phyloP scores from a whole-genome alignment of 1,140 invertebrate species.

The Drosophila bocki region DNA sequence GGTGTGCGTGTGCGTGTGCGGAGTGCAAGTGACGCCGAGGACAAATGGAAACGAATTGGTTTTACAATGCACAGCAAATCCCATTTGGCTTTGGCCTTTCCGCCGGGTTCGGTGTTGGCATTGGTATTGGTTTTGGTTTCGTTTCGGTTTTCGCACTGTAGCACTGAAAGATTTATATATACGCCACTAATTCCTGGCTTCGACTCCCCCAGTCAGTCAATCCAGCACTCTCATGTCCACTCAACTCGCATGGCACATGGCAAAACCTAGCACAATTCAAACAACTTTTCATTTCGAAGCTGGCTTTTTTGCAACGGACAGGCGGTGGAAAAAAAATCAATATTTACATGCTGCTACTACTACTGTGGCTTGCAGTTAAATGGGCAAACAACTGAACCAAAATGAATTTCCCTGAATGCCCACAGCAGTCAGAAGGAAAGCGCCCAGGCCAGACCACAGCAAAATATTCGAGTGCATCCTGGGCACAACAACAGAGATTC shows the following conservation, averaged over 20 bases:
- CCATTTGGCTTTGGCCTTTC: slow-evolving; percentile 43
- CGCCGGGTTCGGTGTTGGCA: neutral
- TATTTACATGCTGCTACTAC: slow-evolving; percentile 56
- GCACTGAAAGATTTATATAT: slow-evolving; percentile 31
- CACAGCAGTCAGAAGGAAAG: slow-evolving; percentile 12
- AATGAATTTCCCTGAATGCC: slow-evolving; percentile 33
- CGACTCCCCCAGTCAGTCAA: slow-evolving; percentile 19
- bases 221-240: slow-evolving; percentile 20
- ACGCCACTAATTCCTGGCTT: slow-evolving; percentile 45
- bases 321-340: slow-evolving; percentile 56
- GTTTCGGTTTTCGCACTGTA: slow-evolving; percentile 28
- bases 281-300: slow-evolving; percentile 39
- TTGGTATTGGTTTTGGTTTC: slow-evolving; percentile 30
- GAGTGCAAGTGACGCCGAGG: slow-evolving; percentile 50
- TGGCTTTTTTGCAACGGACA: slow-evolving; percentile 28
- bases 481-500: slow-evolving; percentile 11
- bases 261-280: slow-evolving; percentile 29
- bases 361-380: slow-evolving; percentile 58
- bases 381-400: slow-evolving; percentile 60
- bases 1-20: slow-evolving; percentile 9
- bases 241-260: slow-evolving; percentile 4
- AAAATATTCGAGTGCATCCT: slow-evolving; percentile 50
- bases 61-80: slow-evolving; percentile 67
- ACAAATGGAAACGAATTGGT: slow-evolving; percentile 74
- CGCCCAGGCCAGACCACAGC: slow-evolving; percentile 23